phyloP scores from a whole-genome alignment of 2,888 invertebrate species.

The Philereme transversata region DNA sequence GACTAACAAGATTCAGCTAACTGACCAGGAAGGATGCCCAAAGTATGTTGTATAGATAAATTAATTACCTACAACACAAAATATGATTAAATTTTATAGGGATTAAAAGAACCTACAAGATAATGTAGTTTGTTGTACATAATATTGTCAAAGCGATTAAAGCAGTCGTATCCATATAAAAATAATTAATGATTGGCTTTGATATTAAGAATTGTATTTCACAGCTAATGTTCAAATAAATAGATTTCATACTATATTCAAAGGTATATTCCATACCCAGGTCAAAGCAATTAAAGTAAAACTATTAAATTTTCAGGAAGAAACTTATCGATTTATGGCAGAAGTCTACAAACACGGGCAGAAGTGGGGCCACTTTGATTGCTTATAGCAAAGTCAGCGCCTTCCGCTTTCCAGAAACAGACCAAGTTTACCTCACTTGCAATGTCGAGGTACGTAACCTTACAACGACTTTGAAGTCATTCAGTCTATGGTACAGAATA shows the following conservation, averaged over 20 bases:
- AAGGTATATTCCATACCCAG: too few species aligned
- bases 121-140: too few species aligned
- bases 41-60: slow-evolving; percentile 70
- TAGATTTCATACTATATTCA: too few species aligned
- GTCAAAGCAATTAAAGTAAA: not conserved
- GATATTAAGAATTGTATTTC: too few species aligned
- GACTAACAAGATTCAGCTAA: slow-evolving; percentile 86
- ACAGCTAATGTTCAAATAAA: too few species aligned
- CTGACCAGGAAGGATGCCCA: slow-evolving; percentile 87
- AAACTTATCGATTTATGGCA: slow-evolving; percentile 86
- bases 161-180: too few species aligned
- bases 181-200: too few species aligned
- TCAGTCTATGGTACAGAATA: too few species aligned
- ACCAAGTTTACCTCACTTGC: slow-evolving; percentile 89
- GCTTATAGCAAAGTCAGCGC: slow-evolving; percentile 88
- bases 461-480: too few species aligned
- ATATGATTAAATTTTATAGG: too few species aligned
- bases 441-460: slow-evolving; percentile 86
- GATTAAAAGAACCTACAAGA: too few species aligned
- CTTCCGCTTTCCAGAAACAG: slow-evolving; percentile 89
- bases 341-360: slow-evolving; percentile 83
- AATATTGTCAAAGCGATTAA: too few species aligned
- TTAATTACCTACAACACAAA: slow-evolving; percentile 9
- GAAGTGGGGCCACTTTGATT: slow-evolving; percentile 85
- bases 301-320: slow-evolving; percentile 71